Base-by-base conservation (phyloP, 2,888 invertebrate genomes). In the Phalangium opilio region DNA sequence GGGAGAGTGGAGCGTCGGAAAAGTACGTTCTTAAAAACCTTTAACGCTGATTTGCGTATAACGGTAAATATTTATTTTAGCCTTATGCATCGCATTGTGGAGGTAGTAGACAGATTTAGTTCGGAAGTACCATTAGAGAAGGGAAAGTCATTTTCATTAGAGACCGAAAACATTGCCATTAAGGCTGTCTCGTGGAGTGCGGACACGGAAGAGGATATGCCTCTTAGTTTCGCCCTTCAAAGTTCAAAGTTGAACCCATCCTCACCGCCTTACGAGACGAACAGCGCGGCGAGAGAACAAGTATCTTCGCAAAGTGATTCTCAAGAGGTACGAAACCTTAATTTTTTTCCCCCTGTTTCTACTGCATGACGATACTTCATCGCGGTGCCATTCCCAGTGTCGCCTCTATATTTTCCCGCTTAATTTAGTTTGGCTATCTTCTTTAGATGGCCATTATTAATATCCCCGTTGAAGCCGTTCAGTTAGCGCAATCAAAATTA, bases 41-140 rank as follows among this genome's bases (percentile, higher is more conserved):
- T 35, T 3, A 10, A 15, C 14, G 10, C 38, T 17, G 14, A 38
- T n/a, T 15, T n/a, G 3, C 11, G 15, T 1, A 21, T 21, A 21
- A 11, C 3, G 12, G 14, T 35, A n/a, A 14, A 32, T 39, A 20
- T 27, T 41, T 1, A 33, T 42, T 21, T 20, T 48, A n/a, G 17
- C 32, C 40, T 27, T 4, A 27, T 8, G 27, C 27, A 27, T 27
- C 4, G 49, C 21, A 17, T 50, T 3, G 36, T 40, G 5, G 21
- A 50, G 58, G 5, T 49, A 47, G 32, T 56, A 57, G 39, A 52
- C 44, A n/a, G 42, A 58, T 19, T 61, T 60, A 15, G 44, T 48
- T 14, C 56, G 55, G 49, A 57, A 55, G 14, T 49, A 57, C 15
- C 33, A n/a, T 15, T 43, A 8, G 21, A 35, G 12, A 42, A 42